Evolutionary conservation across 1,140 invertebrate genomes (phyloP), one percentile per base, ranked within the genome.

Genomic region (Drosophila pruinosa): DNA sequence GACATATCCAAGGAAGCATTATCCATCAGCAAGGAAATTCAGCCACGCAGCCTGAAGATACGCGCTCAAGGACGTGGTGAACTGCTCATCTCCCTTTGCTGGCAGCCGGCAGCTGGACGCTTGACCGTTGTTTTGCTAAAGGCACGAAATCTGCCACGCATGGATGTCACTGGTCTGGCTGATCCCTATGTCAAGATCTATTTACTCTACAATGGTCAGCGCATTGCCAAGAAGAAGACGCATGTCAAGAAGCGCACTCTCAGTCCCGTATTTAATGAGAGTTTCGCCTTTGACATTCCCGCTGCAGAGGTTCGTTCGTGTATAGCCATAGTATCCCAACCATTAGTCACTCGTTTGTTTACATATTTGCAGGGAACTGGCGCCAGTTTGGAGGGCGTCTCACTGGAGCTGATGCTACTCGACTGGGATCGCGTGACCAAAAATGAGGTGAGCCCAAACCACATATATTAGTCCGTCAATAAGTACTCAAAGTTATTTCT

Each of bases 211-310:
- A 98, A 99, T 92, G 97, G 97, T n/a, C 98, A 99, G 91, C 94
- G 98, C 62, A 97, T 99, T 73, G 97, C 97, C 38, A 99, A 99
- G 93, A 99, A 99, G 94, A 99, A 99, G 93, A 99, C 99, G 0
- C 98, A 99, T 90, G 98, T 99, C 19, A 99, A 99, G 93, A 99
- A 99, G 91, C 94, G 98, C 26, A 99, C 98, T 2, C 93, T 99
- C 53, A 99, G 98, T 92, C 99, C 99, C 0, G 97, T 99, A 45
- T 99, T 99, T 93, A 99, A 99, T 92, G 98, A 99, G 92, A 98
- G 97, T 14, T 99, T 97, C 90, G 95, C 96, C 14, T 97, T 97
- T 88, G 96, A 97, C 62, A 95, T 97, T 70, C 96, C 96, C 0
- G 92, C 92, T 28, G 91, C 92, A 15, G 93, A 92, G 73, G 92